Conservation (phyloP, 2,797 vertebrate species). For the Ptychadena robeensis region DNA sequence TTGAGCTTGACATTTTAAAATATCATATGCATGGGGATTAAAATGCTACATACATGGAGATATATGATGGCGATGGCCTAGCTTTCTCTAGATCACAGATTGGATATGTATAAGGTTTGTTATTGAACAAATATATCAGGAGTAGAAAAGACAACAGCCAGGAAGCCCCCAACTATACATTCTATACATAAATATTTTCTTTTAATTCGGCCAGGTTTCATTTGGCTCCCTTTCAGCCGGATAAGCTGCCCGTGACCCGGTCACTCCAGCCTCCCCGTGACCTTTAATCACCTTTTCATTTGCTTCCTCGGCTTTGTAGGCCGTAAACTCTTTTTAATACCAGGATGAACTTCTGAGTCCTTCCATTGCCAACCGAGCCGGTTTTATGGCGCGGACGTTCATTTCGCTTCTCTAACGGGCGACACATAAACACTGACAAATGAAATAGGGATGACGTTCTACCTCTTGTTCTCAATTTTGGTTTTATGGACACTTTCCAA, state of each 20-base stretch:
- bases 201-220: constrained; percentile 49
- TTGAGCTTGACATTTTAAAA: too few relatives aligned
- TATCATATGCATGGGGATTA: too few relatives aligned
- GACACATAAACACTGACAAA: constrained; percentile 65
- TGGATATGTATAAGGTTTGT: not conserved
- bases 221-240: constrained; percentile 53
- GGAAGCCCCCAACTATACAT: constrained; percentile 1
- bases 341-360: constrained; percentile 70
- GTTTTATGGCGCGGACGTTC: constrained; percentile 67
- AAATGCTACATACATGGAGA: too few relatives aligned
- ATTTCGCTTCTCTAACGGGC: constrained; percentile 67
- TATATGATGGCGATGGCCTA: too few relatives aligned
- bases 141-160: constrained; percentile 21
- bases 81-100: not conserved
- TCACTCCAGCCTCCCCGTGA: constrained; percentile 72
- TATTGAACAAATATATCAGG: not conserved
- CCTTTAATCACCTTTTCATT: constrained; percentile 67
- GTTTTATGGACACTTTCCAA: constrained; percentile 11
- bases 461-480: constrained; percentile 37
- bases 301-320: constrained; percentile 66
- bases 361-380: constrained; percentile 61
- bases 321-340: constrained; percentile 66
- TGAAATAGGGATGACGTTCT: constrained; percentile 65
- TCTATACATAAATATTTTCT: constrained; percentile 54
- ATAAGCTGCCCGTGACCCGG: constrained; percentile 76